Conservation (phyloP, 2,797 vertebrate genomes). For the Triplophysa yarkandensis region DNA sequence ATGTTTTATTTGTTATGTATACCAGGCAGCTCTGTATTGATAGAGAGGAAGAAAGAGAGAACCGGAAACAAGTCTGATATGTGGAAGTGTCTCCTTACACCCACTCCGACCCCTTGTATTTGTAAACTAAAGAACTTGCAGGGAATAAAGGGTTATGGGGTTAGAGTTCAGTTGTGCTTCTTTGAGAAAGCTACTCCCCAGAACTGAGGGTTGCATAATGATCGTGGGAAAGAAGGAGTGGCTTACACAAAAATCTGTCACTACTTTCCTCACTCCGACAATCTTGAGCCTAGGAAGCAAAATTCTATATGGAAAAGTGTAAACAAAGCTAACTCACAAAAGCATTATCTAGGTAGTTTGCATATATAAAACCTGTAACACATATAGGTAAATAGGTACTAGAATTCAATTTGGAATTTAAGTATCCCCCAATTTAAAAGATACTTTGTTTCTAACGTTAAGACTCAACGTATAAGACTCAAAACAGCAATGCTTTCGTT, state of each 20-base stretch:
- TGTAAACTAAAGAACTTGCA: constrained; percentile 50
- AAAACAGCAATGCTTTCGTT: no score
- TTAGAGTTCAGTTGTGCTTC: constrained; percentile 55
- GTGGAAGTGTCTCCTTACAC: constrained; percentile 40
- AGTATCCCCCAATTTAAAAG: no score
- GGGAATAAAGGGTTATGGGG: constrained; percentile 48
- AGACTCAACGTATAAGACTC: no score
- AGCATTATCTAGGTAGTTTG: not conserved
- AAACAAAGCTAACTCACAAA: constrained; percentile 3
- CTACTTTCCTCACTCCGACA: not conserved
- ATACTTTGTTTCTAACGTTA: no score
- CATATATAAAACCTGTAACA: not conserved
- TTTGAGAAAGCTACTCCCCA: constrained; percentile 43
- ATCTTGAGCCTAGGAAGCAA: constrained; percentile 2
- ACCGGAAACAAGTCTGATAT: constrained; percentile 43
- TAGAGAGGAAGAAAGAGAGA: not conserved
- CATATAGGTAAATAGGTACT: not conserved
- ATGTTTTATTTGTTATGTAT: not conserved
- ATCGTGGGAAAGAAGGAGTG: constrained; percentile 58
- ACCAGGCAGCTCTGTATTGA: no score
- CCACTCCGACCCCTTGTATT: constrained; percentile 31
- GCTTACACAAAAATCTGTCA: constrained; percentile 3
- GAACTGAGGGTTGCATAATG: constrained; percentile 48
- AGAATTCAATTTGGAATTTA: not conserved
- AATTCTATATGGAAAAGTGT: constrained; percentile 2